Evolutionary conservation across 1,140 invertebrate genomes (phyloP).

Genomic region (Oryzaephilus surinamensis): DNA sequence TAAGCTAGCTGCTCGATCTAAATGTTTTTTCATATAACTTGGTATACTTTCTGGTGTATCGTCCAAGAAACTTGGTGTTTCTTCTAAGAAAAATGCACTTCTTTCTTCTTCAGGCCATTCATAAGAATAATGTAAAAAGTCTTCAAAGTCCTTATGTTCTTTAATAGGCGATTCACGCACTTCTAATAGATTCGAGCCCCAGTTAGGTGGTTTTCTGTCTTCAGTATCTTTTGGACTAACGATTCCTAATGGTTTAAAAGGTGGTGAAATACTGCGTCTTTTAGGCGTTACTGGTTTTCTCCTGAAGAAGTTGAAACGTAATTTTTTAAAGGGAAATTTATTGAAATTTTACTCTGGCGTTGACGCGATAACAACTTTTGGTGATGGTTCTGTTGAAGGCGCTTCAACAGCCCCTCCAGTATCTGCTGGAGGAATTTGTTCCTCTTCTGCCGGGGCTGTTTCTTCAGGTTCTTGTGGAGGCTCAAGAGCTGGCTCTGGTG

Average conservation of each 20-base stretch:
- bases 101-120: too few relatives aligned
- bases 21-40: too few relatives aligned
- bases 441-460: slow-evolving; percentile 13
- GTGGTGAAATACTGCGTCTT: slow-evolving; percentile 14
- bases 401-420: slow-evolving; percentile 5
- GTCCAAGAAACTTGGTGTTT: too few relatives aligned
- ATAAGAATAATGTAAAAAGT: too few relatives aligned
- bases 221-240: slow-evolving; percentile 9
- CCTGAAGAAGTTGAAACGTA: neutral
- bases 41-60: too few relatives aligned
- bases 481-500: slow-evolving; percentile 1
- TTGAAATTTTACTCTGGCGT: slow-evolving; percentile 4
- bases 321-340: neutral
- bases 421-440: too few relatives aligned
- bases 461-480: slow-evolving; percentile 12
- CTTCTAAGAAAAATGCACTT: too few relatives aligned
- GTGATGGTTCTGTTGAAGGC: slow-evolving; percentile 1
- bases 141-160: too few relatives aligned
- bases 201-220: slow-evolving; percentile 24
- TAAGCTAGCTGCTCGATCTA: neutral
- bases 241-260: slow-evolving; percentile 12
- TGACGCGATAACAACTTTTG: neutral
- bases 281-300: slow-evolving; percentile 9
- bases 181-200: slow-evolving; percentile 32
- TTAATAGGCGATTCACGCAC: too few relatives aligned